Base-by-base conservation (phyloP, 2,113 vertebrate genomes). In the Cinclus cinclus region DNA sequence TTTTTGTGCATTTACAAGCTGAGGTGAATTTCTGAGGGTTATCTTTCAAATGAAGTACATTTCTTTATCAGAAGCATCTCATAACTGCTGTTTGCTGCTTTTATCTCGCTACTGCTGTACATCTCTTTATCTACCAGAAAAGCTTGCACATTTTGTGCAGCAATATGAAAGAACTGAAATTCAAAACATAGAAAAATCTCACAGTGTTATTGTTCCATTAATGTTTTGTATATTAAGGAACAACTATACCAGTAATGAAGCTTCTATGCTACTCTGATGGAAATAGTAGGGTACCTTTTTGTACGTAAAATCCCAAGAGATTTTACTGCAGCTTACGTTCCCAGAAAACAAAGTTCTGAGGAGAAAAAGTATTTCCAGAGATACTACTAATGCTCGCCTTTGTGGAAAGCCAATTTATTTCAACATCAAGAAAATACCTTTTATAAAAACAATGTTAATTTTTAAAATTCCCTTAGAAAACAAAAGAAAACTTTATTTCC, bases 41-140 rank as follows among this genome's bases (percentile, higher is more conserved):
- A 88, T 77, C 87, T 93, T 95, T 92, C 84, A 92, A 92, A 73
- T 68, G 2, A 88, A 95, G 76, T 35, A 28, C 56, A 37, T 82
- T 81, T 91, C 84, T 87, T 92, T 42, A 96, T 95, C 87, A 91
- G 94, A 94, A 94, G 23, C 56, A 87, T 94, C 89, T 90, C 82
- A 76, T 89, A 95, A 90, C 65, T 70, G 75, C 79, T 64, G 27
- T 86, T 95, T 94, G 83, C 35, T 65, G 87, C 77, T 96, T 87
- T 90, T 86, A 87, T 82, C 83, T 95, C 70, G 23, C 46, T 1
- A 0, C 62, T 85, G 79, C 64, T 88, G n/a, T 88, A 70, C 62
- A 69, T 89, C 62, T 68, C 69, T 90, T 88, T 75, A 94, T 71
- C 87, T 94, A 23, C 58, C 69, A 27, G 49, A 83, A 89, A 91